These are phyloP conservation scores for Drosophila chauvacae DNA, from an alignment of 1,140 invertebrate species.

Conservation along the genomic window DNA sequence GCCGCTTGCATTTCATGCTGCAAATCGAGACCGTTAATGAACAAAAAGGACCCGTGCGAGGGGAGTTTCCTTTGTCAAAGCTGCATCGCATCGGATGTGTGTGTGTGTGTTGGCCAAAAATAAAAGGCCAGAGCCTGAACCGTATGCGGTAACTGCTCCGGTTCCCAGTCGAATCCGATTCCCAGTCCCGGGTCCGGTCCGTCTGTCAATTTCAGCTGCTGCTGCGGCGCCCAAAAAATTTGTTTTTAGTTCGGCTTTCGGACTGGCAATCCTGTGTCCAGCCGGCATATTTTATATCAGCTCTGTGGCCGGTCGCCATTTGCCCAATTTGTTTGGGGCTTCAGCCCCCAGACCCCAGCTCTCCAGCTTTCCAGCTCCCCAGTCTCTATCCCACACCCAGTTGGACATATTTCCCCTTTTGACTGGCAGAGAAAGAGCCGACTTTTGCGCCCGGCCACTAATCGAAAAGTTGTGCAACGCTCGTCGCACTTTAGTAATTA, in stretches of 20 bases:
- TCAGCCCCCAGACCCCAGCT: not conserved
- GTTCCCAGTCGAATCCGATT: slow-evolving; percentile 11
- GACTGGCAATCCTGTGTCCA: slow-evolving; percentile 55
- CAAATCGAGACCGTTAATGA: slow-evolving; percentile 32
- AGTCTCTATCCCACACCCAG: not conserved
- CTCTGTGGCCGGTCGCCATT: slow-evolving; percentile 61
- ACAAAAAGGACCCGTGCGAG: slow-evolving; percentile 29
- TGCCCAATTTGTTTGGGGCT: slow-evolving; percentile 65
- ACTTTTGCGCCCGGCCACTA: slow-evolving; percentile 43
- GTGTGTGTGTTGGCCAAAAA: slow-evolving; percentile 11
- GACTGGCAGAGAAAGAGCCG: slow-evolving; percentile 19
- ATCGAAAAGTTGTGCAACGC: slow-evolving; percentile 64
- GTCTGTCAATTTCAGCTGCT: slow-evolving; percentile 76
- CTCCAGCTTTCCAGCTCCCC: not conserved
- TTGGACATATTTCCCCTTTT: slow-evolving; percentile 25
- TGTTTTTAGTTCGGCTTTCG: slow-evolving; percentile 69
- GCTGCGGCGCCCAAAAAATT: slow-evolving; percentile 55
- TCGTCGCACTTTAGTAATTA: slow-evolving; percentile 71
- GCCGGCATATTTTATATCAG: slow-evolving; percentile 69
- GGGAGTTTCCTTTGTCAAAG: slow-evolving; percentile 40
- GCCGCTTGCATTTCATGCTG: slow-evolving; percentile 34
- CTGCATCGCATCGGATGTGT: not conserved
- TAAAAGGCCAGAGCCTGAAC: slow-evolving; percentile 29
- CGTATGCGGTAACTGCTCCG: slow-evolving; percentile 26
- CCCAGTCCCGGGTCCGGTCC: not conserved